These are phyloP conservation scores for Neosalanx taihuensis DNA, from an alignment of 2,797 vertebrate species.

Conservation along the genomic window DNA sequence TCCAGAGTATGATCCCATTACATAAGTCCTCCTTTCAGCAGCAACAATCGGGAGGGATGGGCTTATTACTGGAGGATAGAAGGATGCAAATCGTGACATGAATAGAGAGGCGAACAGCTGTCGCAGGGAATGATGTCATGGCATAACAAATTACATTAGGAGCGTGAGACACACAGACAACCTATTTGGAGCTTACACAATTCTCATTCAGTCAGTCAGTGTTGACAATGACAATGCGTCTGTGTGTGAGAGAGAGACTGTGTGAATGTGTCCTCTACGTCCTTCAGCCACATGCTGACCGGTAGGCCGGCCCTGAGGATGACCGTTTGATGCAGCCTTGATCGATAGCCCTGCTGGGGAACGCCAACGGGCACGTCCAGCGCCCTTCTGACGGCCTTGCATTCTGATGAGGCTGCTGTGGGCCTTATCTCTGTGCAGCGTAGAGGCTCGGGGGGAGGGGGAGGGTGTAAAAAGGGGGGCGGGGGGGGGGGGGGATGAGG, in stretches of 20 bases:
- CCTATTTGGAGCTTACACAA: not conserved
- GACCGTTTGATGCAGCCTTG: conserved; percentile 49
- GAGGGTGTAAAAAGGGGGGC: not conserved
- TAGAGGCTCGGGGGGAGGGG: not conserved
- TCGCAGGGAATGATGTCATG: conserved; percentile 36
- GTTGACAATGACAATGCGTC: not conserved
- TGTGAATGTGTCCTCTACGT: conserved; percentile 33
- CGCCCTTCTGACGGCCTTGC: conserved; percentile 54
- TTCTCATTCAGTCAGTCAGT: too few relatives aligned
- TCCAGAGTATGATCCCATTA: conserved; percentile 1
- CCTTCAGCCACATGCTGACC: conserved; percentile 37
- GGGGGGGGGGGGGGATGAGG: too few relatives aligned
- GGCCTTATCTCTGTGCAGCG: conserved; percentile 36
- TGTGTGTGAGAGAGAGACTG: not conserved
- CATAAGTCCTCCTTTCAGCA: conserved; percentile 19
- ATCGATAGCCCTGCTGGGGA: conserved; percentile 72
- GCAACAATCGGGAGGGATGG: conserved; percentile 24
- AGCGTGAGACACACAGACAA: not conserved
- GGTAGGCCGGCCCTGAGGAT: conserved; percentile 30
- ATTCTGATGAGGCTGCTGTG: conserved; percentile 65
- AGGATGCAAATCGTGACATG: conserved; percentile 15
- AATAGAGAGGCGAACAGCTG: conserved; percentile 35
- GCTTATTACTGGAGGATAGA: conserved; percentile 43
- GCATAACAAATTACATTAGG: not conserved
- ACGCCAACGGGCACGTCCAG: conserved; percentile 53